phyloP scores from a whole-genome alignment of 1,140 invertebrate species.

The Zaprionus tsacasi region DNA sequence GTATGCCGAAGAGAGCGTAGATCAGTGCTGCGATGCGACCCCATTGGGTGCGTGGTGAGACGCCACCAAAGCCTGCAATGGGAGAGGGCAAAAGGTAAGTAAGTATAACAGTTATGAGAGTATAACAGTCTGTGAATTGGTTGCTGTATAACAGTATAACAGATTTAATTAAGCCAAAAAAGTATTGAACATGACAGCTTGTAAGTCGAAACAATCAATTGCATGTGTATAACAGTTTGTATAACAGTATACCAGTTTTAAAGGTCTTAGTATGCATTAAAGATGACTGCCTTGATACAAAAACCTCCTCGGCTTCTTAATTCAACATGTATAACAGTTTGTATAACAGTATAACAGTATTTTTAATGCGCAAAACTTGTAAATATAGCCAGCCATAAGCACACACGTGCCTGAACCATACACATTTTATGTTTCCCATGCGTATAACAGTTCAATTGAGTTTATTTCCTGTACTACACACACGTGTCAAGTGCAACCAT shows the following conservation, averaged over 20 bases:
- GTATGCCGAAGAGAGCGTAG: conserved; percentile 95
- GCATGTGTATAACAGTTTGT: background rate
- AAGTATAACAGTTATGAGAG: background rate
- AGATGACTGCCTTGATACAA: no score
- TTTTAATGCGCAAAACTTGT: background rate
- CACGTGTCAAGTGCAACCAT: background rate
- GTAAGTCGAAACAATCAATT: no score
- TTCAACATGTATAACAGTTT: background rate
- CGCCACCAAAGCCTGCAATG: conserved; percentile 94
- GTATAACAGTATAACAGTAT: conserved; percentile 17
- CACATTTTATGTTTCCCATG: background rate
- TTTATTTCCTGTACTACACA: background rate
- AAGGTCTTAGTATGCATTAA: no score
- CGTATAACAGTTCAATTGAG: background rate
- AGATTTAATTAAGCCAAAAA: background rate
- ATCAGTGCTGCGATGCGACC: conserved; percentile 93
- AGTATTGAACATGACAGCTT: background rate
- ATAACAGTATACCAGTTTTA: conserved; percentile 3
- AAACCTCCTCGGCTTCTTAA: no score
- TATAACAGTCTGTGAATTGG: no score
- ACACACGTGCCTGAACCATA: background rate
- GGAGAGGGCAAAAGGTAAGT: background rate
- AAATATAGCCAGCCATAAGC: background rate
- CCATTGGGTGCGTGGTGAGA: conserved; percentile 94
- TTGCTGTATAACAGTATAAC: conserved; percentile 11